These are phyloP conservation scores for Hirtodrosophila duncani DNA, from an alignment of 2,888 invertebrate species.

Conservation along the genomic window DNA sequence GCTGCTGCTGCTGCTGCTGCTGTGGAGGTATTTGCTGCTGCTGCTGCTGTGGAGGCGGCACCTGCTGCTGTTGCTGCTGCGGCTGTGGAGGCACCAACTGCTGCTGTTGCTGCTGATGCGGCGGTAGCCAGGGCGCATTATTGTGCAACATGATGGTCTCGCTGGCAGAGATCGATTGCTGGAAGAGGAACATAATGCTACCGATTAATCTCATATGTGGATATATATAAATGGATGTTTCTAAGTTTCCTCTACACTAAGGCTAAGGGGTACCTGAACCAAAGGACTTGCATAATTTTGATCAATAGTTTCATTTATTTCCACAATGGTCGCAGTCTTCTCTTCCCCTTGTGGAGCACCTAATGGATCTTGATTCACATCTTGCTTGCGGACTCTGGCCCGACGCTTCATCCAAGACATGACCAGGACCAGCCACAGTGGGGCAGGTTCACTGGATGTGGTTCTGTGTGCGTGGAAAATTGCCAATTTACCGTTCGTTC, in stretches of 20 bases:
- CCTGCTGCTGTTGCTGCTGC: conserved; percentile 19
- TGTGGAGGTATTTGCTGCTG: conserved; percentile 19
- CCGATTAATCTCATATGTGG: too few relatives aligned
- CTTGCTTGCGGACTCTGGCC: background rate
- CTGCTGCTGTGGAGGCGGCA: conserved; percentile 18
- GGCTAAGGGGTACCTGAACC: background rate
- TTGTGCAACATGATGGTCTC: conserved; percentile 63
- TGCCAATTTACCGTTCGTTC: conserved; percentile 13
- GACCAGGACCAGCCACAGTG: background rate
- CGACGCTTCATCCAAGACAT: background rate
- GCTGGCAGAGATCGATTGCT: conserved; percentile 34
- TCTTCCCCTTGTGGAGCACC: background rate
- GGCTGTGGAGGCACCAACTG: conserved; percentile 34
- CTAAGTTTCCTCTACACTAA: background rate
- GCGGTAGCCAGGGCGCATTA: conserved; percentile 62
- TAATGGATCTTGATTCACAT: background rate
- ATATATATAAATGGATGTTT: background rate
- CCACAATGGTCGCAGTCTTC: background rate
- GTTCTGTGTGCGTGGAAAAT: conserved; percentile 19
- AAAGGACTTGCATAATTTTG: background rate
- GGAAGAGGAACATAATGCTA: conserved; percentile 5
- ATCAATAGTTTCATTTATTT: background rate
- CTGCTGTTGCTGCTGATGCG: conserved; percentile 49
- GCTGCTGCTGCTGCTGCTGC: conserved; percentile 15
- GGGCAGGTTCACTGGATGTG: conserved; percentile 25